A percentile compares a stretch with the other conserved stretches of the same genome.
These are phyloP conservation scores for Phyllopteryx taeniolatus DNA, from an alignment of 2,113 vertebrate genomes.

Conservation along the genomic window DNA sequence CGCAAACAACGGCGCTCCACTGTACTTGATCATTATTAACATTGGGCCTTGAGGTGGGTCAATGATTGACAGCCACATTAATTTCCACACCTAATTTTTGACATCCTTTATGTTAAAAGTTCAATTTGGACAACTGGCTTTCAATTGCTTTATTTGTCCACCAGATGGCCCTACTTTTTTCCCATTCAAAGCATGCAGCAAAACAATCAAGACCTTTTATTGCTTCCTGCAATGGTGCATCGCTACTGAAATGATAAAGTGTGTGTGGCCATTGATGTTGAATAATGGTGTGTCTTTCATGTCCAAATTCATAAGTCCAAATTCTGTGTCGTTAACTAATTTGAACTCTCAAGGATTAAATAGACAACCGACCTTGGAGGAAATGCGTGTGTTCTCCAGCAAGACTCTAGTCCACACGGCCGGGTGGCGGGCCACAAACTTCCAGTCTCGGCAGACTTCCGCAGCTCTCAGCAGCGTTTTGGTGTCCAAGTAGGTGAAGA, in stretches of 20 bases:
- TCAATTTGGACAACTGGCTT: neutral
- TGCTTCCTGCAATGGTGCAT: neutral
- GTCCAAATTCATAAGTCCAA: too few species aligned
- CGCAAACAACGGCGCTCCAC: too few species aligned
- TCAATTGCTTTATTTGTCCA: neutral
- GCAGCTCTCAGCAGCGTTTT: constrained; percentile 88
- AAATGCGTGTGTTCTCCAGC: constrained; percentile 92
- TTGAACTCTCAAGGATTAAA: neutral
- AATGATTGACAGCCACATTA: too few species aligned
- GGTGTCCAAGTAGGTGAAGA: constrained; percentile 98
- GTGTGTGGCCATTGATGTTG: neutral
- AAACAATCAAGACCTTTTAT: neutral
- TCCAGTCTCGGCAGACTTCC: constrained; percentile 95
- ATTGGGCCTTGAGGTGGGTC: too few species aligned
- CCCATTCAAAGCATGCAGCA: neutral
- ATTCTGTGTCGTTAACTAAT: too few species aligned
- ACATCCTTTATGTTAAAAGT: too few species aligned
- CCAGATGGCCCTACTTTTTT: neutral
- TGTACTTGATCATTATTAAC: too few species aligned
- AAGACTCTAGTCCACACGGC: constrained; percentile 95
- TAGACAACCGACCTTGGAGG: constrained; percentile 80
- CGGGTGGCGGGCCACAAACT: constrained; percentile 92
- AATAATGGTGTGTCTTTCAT: neutral
- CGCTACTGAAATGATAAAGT: neutral
- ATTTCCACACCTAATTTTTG: too few species aligned